These are phyloP conservation scores for Parazoanthus atlanticus DNA, from an alignment of 92 coral and sea anemone species.

Conservation along the genomic window DNA sequence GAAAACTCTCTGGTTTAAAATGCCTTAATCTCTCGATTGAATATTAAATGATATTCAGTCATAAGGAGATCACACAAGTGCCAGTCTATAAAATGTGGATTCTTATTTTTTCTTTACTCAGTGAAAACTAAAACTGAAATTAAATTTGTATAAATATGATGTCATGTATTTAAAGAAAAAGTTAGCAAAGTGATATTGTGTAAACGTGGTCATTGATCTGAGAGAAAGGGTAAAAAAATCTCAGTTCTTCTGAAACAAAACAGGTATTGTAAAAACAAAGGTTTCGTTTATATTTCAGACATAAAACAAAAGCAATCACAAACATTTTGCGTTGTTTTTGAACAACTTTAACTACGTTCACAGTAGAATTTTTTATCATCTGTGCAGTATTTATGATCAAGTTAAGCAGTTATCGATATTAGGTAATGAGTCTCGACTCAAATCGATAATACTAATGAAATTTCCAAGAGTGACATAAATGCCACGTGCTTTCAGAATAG, in stretches of 20 bases:
- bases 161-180: background rate
- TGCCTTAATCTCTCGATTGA: constrained; percentile 22
- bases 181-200: too few species aligned
- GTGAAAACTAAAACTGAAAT: background rate
- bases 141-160: background rate
- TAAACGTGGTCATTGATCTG: background rate
- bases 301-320: background rate
- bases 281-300: background rate
- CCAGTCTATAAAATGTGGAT: background rate
- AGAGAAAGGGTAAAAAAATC: too few species aligned
- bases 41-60: background rate
- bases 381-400: background rate
- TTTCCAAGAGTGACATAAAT: background rate
- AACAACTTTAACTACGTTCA: background rate
- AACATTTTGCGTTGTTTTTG: background rate
- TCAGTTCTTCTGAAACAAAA: background rate
- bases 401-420: background rate
- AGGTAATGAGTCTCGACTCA: background rate
- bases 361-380: background rate
- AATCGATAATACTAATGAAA: background rate
- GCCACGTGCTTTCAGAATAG: background rate
- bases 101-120: background rate
- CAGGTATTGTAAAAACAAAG: background rate
- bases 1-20: background rate
- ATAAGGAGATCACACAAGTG: background rate